Conservation (phyloP, 2,888 invertebrate species). For the Xanthorhoe designata region DNA sequence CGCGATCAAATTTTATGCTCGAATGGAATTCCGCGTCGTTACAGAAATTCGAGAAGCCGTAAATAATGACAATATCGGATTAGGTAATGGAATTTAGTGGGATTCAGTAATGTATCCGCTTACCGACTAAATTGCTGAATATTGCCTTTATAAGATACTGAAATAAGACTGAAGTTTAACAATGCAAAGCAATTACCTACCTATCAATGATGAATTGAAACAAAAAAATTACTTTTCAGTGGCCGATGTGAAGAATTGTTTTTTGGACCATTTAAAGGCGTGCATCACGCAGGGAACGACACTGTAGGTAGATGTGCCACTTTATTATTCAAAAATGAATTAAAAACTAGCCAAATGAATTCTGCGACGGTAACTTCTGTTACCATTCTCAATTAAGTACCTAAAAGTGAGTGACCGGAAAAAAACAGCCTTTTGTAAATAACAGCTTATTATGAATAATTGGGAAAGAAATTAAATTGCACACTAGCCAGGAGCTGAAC, state of each 20-base stretch:
- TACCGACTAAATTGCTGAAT: constrained; percentile 11
- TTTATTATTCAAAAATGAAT: too few relatives aligned
- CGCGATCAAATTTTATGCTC: not conserved
- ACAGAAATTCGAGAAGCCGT: constrained; percentile 17
- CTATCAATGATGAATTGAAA: too few relatives aligned
- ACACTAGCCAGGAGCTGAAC: constrained; percentile 10
- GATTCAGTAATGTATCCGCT: constrained; percentile 15
- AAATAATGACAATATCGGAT: constrained; percentile 16
- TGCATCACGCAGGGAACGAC: too few relatives aligned
- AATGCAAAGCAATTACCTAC: not conserved
- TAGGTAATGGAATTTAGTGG: constrained; percentile 15
- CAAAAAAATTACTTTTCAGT: too few relatives aligned
- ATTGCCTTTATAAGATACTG: not conserved
- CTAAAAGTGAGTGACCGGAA: too few relatives aligned
- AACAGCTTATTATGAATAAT: not conserved
- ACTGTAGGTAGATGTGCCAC: too few relatives aligned
- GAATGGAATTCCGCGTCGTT: constrained; percentile 7
- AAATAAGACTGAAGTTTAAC: not conserved
- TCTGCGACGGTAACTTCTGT: too few relatives aligned
- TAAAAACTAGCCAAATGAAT: too few relatives aligned
- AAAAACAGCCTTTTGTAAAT: not conserved
- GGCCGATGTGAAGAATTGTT: too few relatives aligned
- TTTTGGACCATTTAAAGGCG: too few relatives aligned
- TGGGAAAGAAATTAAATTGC: not conserved
- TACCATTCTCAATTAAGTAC: too few relatives aligned